Percentiles rank a stretch among this genome's conserved stretches.
phyloP scores from a whole-genome alignment of 2,113 vertebrate genomes.

The Gymnobelideus leadbeateri region DNA sequence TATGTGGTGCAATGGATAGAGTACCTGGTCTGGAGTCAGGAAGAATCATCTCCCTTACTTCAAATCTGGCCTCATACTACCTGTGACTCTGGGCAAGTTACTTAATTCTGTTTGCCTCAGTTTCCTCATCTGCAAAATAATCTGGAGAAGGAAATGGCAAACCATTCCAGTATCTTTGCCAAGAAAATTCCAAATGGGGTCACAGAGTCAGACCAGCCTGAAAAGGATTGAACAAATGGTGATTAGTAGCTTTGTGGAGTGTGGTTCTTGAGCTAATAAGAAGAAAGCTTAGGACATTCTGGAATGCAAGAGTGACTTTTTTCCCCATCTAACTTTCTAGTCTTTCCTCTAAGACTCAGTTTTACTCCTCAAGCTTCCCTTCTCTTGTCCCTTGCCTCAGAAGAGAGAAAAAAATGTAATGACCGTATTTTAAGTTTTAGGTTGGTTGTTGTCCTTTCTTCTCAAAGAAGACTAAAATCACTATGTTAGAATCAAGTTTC shows the following conservation, averaged over 20 bases:
- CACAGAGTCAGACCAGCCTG: neutral
- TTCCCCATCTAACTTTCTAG: neutral
- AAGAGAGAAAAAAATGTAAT: neutral
- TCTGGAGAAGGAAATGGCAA: neutral
- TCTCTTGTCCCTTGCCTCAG: neutral
- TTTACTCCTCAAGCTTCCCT: neutral
- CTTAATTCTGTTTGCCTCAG: neutral
- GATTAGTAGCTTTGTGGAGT: neutral
- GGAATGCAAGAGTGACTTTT: neutral
- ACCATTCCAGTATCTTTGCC: neutral
- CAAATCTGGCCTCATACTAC: no score
- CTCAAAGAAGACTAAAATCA: no score
- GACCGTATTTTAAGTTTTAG: neutral
- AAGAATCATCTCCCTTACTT: neutral
- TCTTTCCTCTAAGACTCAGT: neutral
- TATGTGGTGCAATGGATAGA: neutral
- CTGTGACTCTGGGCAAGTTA: neutral
- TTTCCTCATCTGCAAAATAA: neutral
- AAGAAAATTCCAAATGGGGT: neutral
- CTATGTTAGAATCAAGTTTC: no score
- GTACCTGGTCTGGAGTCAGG: neutral
- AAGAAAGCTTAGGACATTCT: neutral
- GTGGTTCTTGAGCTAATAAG: neutral
- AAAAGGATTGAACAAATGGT: neutral
- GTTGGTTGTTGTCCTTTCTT: no score